Evolutionary conservation across 2,797 vertebrate species (phyloP), one percentile per base, ranked within the genome.

Genomic region (Emydoidea blandingii): DNA sequence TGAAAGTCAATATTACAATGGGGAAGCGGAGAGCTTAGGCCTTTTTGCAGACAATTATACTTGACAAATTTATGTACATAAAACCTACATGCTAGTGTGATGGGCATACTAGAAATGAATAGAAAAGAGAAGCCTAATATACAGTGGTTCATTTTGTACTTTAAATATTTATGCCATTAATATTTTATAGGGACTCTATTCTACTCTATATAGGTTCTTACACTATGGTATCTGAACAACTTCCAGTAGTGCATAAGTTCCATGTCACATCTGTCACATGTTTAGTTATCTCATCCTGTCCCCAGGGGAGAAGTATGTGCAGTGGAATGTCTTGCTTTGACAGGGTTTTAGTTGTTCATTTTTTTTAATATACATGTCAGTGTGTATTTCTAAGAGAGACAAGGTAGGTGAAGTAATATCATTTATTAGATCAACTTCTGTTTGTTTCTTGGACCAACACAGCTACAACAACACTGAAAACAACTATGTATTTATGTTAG

Each of bases 1-100:
- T 16, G 16, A 34, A 25, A 0, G 0, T 18, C 47, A 23, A 0
- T 0, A 5, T 79, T 52, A 1, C 2, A 79, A 10, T 34, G 62
- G 1, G 56, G 65, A 68, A 19, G n/a, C 19, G 21, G 19, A 68
- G 65, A 1, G 1, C 52, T 8, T 3, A 0, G 53, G 12, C 18
- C 14, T 41, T 15, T 47, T 27, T n/a, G 74, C 27, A 47, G 44
- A 49, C 27, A 29, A 27, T 31, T 54, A 4, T 5, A 0, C 8
- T n/a, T 34, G 49, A 53, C 50, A 53, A n/a, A 31, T 19, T 2
- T 0, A 5, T 4, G 16, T 2, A 0, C 0, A 7, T 68, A 59
- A 12, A 18, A 16, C 78, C 3, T 6, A 8, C 5, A n/a, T 3
- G 2, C 10, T 59, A 6, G 47, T 5, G 12, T 0, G 2, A 3